Evolutionary conservation across 2,888 invertebrate species (phyloP), one percentile per base, ranked within the genome.

Genomic region (Conomelus anceps): DNA sequence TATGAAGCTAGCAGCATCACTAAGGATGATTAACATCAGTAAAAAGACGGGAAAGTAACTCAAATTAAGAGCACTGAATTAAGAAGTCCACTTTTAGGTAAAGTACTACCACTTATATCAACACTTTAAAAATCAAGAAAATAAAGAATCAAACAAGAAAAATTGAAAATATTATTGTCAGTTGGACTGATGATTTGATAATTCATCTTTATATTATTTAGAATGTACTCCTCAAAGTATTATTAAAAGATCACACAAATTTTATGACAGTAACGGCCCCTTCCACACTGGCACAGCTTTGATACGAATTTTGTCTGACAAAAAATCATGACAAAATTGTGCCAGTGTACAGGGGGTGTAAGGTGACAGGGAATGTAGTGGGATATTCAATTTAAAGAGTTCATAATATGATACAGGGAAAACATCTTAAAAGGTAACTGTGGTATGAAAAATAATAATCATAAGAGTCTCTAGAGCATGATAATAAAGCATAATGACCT

Each of bases 401-500:
- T 63, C 63, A 63, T 63, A 63, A 4, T 63, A 63, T n/a, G n/a
- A 63, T 63, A 7, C n/a, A 6, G 24, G 89, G 85, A 34, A 29
- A n/a, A 84, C 84, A 88, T 84, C 88, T 89, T 85, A 86, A 26
- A 84, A 89, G 90, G 90, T 90, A 90, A 90, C 90, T 90, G 89
- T 89, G 85, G 87, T 24, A 86, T 84, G 87, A 89, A 84, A 89
- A 85, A 86, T 86, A n/a, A 63, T 63, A 20, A n/a, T 63, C n/a
- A 63, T n/a, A 63, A 7, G n/a, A 63, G 63, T 63, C 20, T 63
- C 63, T 63, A 63, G 3, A n/a, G 63, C 63, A 63, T n/a, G 24
- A 86, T 86, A 26, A 86, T 86, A 86, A 86, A 86, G 86, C 86
- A 86, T 86, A 86, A 23, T 86, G 29, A 86, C 24, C 24, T 26